phyloP scores from a whole-genome alignment of 2,113 vertebrate genomes.

The Progne subis region DNA sequence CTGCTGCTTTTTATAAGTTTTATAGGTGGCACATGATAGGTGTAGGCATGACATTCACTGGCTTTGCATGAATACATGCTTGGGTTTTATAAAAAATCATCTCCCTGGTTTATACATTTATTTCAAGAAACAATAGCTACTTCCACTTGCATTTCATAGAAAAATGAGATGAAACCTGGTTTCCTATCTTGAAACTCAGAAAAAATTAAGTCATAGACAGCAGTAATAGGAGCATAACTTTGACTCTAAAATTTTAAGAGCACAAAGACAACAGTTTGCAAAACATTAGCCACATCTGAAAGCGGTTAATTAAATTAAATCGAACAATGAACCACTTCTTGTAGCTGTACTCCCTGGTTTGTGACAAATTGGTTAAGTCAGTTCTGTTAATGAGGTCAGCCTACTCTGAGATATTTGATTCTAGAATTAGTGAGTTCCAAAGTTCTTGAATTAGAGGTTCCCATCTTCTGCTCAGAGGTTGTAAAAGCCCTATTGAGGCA shows the following conservation, averaged over 20 bases:
- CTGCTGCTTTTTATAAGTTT: not conserved
- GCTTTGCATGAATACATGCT: not conserved
- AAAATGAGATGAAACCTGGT: not conserved
- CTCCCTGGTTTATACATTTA: not conserved
- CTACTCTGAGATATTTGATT: not conserved
- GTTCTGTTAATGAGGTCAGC: not conserved
- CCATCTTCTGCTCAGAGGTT: not conserved
- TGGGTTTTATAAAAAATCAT: not conserved
- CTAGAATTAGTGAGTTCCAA: not conserved
- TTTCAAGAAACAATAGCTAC: not conserved
- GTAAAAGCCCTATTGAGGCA: not conserved
- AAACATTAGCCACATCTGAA: not conserved
- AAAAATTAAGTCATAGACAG: not conserved
- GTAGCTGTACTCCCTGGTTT: not conserved
- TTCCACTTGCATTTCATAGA: not conserved
- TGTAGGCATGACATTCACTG: not conserved
- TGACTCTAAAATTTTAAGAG: not conserved
- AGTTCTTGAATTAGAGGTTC: not conserved
- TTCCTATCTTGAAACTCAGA: not conserved
- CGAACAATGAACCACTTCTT: not conserved
- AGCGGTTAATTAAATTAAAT: slow-evolving; percentile 24
- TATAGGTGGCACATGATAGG: not conserved
- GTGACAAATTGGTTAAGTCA: slow-evolving; percentile 23
- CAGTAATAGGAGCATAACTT: not conserved
- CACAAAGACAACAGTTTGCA: not conserved